These are phyloP conservation scores for Mythimna lalbum DNA, from an alignment of 2,888 invertebrate genomes.

Conservation along the genomic window DNA sequence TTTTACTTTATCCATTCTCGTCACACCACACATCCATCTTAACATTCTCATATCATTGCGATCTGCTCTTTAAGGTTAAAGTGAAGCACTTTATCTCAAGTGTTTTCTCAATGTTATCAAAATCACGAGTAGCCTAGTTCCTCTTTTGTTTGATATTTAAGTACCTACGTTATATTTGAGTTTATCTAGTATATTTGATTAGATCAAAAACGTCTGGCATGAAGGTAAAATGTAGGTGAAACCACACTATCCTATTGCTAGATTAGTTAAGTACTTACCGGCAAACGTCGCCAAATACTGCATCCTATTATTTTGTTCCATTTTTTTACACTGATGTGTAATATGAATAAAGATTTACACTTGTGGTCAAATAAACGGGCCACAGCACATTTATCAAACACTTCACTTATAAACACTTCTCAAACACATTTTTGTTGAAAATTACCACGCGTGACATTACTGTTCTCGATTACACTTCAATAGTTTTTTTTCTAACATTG, in stretches of 20 bases:
- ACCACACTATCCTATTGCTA: slow-evolving; percentile 5
- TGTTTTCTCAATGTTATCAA: slow-evolving; percentile 24
- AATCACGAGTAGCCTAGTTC: background rate
- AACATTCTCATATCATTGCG: no score
- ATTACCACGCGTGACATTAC: no score
- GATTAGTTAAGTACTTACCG: slow-evolving; percentile 49
- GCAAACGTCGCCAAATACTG: slow-evolving; percentile 46
- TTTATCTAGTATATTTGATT: background rate
- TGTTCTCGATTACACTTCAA: background rate
- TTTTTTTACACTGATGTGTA: slow-evolving; percentile 7
- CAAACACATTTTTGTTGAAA: background rate
- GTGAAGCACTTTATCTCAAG: slow-evolving; percentile 14
- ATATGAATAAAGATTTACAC: background rate
- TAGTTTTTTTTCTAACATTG: background rate
- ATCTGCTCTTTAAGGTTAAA: slow-evolving; percentile 8
- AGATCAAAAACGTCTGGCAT: background rate
- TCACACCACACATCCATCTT: no score
- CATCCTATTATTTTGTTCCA: slow-evolving; percentile 30
- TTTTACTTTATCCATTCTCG: no score
- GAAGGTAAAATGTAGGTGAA: background rate
- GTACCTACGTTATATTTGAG: background rate
- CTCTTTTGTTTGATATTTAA: background rate
- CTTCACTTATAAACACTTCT: slow-evolving; percentile 3
- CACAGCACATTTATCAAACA: background rate
- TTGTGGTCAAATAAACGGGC: slow-evolving; percentile 13